phyloP scores from a whole-genome alignment of 2,113 vertebrate genomes.

The Notiomystis cincta region DNA sequence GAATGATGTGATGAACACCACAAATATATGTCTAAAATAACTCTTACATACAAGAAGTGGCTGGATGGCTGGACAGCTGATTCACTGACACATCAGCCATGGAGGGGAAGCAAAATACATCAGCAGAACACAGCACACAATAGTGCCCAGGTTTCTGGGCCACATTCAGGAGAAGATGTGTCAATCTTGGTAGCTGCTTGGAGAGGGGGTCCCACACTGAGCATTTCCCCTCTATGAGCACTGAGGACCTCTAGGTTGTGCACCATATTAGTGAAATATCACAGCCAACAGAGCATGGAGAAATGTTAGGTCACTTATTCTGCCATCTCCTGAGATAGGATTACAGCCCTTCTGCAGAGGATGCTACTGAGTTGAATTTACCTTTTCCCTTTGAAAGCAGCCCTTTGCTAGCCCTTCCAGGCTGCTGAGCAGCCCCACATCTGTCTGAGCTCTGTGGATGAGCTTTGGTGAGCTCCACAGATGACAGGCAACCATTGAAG shows the following conservation, averaged over 20 bases:
- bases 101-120: not conserved
- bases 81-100: not conserved
- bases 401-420: rapidly evolving
- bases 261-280: not conserved
- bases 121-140: not conserved
- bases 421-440: not conserved
- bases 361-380: not conserved
- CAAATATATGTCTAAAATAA: not conserved
- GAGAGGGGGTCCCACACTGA: not conserved
- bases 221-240: not conserved
- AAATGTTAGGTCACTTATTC: not conserved
- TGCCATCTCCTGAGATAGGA: rapidly evolving
- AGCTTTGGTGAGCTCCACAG: not conserved
- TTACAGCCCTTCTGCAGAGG: not conserved
- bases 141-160: not conserved
- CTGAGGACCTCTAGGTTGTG: not conserved
- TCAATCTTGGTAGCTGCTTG: not conserved
- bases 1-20: not conserved
- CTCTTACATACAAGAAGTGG: not conserved
- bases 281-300: not conserved
- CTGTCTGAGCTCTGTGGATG: not conserved
- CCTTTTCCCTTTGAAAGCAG: not conserved
- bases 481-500: not conserved
- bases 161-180: not conserved
- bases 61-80: not conserved